Evolutionary conservation across 2,113 vertebrate genomes (phyloP).

Genomic region (Jaculus jaculus): DNA sequence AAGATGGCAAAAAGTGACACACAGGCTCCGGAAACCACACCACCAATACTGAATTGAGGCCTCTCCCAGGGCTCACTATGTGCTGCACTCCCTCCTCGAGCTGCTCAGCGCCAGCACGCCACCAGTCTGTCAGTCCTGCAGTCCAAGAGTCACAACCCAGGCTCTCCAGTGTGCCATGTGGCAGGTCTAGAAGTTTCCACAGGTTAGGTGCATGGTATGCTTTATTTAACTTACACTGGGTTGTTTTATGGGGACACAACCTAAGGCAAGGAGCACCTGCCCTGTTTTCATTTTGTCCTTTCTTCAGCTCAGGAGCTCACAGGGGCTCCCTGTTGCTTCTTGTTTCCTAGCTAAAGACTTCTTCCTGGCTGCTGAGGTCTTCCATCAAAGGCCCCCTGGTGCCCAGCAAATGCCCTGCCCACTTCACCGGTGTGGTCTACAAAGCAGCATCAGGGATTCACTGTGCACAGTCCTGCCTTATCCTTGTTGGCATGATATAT

Average conservation of each 20-base stretch:
- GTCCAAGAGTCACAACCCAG: neutral
- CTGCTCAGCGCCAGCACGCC: no score
- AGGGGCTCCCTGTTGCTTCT: neutral
- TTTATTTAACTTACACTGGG: neutral
- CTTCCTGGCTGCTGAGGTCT: neutral
- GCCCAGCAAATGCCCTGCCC: fast-evolving
- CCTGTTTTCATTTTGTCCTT: neutral
- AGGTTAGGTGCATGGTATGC: fast-evolving
- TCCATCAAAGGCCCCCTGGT: neutral
- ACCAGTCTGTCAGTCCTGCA: neutral
- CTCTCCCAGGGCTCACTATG: no score
- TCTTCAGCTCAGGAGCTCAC: neutral
- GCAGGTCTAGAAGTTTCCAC: neutral
- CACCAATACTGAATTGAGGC: no score
- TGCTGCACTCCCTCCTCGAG: neutral
- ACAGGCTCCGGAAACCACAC: neutral
- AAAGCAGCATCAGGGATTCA: fast-evolving
- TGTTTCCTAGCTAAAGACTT: neutral
- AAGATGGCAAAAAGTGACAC: neutral
- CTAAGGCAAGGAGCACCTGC: neutral
- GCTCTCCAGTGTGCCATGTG: fast-evolving
- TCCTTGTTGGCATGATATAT: neutral
- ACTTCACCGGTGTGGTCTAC: neutral
- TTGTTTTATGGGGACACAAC: neutral
- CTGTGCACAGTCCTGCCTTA: neutral